These are phyloP conservation scores for Abramis brama DNA, from an alignment of 2,113 vertebrate genomes.

Conservation along the genomic window DNA sequence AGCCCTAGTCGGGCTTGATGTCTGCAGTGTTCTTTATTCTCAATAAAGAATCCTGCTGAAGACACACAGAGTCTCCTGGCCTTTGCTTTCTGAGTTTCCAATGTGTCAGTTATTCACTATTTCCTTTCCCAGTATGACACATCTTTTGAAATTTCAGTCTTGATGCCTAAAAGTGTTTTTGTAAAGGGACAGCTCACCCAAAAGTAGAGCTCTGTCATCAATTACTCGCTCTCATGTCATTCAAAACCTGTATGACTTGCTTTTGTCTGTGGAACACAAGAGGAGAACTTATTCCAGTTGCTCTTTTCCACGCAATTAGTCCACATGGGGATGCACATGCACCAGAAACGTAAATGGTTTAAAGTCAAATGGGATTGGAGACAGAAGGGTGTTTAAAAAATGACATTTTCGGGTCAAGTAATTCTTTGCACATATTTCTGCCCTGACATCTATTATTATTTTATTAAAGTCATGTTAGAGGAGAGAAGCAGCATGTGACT, in stretches of 20 bases:
- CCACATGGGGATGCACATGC: too few species aligned
- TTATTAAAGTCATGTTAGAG: slow-evolving; percentile 13
- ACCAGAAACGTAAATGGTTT: neutral
- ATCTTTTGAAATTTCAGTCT: neutral
- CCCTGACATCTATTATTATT: neutral
- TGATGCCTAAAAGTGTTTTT: neutral
- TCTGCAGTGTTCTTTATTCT: too few species aligned
- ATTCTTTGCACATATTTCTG: neutral
- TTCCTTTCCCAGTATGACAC: neutral
- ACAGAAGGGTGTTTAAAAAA: neutral
- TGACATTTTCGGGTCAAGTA: neutral
- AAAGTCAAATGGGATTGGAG: neutral
- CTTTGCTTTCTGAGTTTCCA: too few species aligned
- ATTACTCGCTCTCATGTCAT: neutral
- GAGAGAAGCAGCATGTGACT: neutral
- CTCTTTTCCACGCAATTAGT: neutral
- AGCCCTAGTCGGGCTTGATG: too few species aligned
- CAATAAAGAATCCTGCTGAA: too few species aligned
- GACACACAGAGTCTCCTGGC: too few species aligned
- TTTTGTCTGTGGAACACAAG: neutral
- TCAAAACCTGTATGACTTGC: neutral
- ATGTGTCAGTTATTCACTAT: neutral
- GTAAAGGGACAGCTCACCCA: neutral
- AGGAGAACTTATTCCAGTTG: neutral
- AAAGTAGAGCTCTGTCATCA: neutral